These are phyloP conservation scores for Pristiophorus japonicus DNA, from an alignment of 2,113 vertebrate species.

Conservation along the genomic window DNA sequence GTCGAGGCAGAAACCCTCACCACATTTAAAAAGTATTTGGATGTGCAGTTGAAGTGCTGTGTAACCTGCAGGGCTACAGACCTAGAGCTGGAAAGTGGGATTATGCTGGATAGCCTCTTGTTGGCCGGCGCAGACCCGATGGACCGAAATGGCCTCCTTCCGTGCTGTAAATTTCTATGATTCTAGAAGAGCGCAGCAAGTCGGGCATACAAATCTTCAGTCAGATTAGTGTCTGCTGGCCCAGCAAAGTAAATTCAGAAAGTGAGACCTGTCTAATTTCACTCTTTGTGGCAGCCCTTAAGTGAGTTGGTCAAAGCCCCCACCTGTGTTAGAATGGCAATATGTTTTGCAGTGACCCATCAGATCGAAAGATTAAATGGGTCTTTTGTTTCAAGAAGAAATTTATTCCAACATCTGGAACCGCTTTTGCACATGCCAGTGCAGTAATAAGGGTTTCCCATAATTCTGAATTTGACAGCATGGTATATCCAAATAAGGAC, in stretches of 20 bases:
- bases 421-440: neutral
- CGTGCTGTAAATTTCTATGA: no score
- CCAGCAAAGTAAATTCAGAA: neutral
- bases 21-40: no score
- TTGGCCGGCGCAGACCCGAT: no score
- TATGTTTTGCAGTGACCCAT: neutral
- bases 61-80: no score
- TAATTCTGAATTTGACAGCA: neutral
- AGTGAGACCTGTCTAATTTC: neutral
- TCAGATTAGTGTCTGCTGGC: neutral
- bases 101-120: no score
- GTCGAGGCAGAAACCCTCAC: no score
- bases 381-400: neutral
- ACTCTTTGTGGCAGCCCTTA: neutral
- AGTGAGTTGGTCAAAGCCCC: neutral
- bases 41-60: no score
- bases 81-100: no score
- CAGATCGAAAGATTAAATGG: neutral
- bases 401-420: neutral
- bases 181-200: neutral
- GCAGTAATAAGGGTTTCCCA: neutral
- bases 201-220: neutral
- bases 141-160: no score
- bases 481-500: neutral
- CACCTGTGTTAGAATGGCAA: neutral